phyloP scores from a whole-genome alignment of 2,113 vertebrate species.

The Semnornis frantzii region DNA sequence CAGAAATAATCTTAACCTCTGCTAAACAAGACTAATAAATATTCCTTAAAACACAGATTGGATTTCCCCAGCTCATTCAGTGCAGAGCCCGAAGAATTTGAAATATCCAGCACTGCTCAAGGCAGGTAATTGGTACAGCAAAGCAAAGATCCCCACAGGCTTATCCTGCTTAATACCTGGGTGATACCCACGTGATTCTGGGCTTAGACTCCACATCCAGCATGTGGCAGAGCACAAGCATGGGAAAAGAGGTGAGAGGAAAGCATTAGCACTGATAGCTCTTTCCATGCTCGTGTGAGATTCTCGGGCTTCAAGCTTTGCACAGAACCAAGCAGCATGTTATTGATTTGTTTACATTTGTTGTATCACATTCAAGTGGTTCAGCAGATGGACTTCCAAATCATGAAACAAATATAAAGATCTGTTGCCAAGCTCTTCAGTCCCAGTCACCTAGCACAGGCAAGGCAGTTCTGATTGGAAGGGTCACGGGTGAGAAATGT shows the following conservation, averaged over 20 bases:
- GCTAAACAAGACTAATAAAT: conserved; percentile 24
- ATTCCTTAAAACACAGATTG: not conserved
- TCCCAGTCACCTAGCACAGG: not conserved
- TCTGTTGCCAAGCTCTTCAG: not conserved
- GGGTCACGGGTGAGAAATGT: not conserved
- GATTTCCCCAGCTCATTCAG: not conserved
- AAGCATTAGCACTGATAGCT: not conserved
- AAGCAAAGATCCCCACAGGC: not conserved
- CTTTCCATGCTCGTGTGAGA: not conserved
- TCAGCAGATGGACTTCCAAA: not conserved
- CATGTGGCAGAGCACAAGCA: not conserved
- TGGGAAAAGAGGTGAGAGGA: not conserved
- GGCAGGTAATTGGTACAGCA: not conserved
- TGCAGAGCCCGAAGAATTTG: not conserved
- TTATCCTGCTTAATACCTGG: not conserved
- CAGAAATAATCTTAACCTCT: not conserved
- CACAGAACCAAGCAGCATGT: not conserved
- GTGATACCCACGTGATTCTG: not conserved
- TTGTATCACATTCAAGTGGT: not conserved
- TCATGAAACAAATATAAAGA: not conserved
- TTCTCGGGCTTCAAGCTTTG: not conserved
- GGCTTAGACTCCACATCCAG: not conserved
- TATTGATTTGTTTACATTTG: not conserved
- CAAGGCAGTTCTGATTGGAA: not conserved
- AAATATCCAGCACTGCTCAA: not conserved